phyloP scores from a whole-genome alignment of 2,113 vertebrate species.

The Leptosomus discolor region DNA sequence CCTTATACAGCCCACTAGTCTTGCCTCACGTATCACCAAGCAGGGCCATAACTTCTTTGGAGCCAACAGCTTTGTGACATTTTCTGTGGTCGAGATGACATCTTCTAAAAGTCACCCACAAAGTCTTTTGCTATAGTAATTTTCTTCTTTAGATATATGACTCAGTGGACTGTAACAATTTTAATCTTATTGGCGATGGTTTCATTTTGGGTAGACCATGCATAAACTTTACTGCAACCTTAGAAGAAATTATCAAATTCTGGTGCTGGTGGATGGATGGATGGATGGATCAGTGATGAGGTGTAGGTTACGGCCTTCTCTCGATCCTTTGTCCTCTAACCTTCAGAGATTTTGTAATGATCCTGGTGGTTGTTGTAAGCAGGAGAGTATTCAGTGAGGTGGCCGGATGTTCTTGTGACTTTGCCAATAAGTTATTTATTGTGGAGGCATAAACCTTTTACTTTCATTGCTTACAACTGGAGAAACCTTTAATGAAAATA shows the following conservation, averaged over 20 bases:
- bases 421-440: background rate
- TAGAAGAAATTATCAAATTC: background rate
- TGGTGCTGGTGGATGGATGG: background rate
- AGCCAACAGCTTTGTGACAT: background rate
- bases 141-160: background rate
- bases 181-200: background rate
- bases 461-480: constrained; percentile 8
- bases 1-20: background rate
- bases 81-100: background rate
- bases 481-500: constrained; percentile 50
- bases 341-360: background rate
- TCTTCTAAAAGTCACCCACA: background rate
- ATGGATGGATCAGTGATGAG: background rate
- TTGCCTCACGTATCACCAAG: background rate
- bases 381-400: background rate
- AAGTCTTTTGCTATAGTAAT: background rate
- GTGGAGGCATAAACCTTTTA: constrained; percentile 19
- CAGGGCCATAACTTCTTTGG: background rate
- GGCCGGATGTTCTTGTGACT: background rate
- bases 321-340: background rate
- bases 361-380: background rate
- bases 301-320: background rate
- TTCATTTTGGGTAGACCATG: background rate
- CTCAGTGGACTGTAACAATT: background rate
- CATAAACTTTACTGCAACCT: background rate